Evolutionary conservation across 2,113 vertebrate species (phyloP), one percentile per base, ranked within the genome.

Genomic region (Mionectes macconnelli): DNA sequence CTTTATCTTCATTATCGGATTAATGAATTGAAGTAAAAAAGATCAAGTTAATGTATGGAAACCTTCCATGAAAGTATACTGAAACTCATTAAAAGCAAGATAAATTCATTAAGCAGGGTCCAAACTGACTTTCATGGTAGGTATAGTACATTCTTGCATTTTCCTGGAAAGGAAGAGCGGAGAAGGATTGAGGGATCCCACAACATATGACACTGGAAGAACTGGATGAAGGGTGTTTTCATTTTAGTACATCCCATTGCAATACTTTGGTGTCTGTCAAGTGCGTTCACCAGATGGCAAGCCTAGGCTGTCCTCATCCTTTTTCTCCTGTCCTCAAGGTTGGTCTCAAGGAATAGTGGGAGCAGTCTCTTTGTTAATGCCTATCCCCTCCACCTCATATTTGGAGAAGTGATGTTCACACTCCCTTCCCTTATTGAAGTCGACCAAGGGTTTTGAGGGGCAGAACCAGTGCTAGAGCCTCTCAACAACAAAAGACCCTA

Each of bases 1-100:
- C 37, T 91, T 91, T 77, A 69, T 95, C 69, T 93, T 87, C 76
- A 63, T 95, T 93, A 88, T 44, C 0, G 0, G 35, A 68, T 90
- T 94, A 94, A 80, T 55, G 72, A 89, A 55, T 52, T 55, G 52
- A 68, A 75, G 12, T 6, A 75, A 78, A 69, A 53, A 82, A 33
- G n/a, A 73, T 69, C 49, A 87, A 92, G 73, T 1, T 79, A 55
- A 66, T 1, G 4, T 40, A 25, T 23, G 44, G 16, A 91, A 93
- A 78, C 21, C n/a, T 78, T 66, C 45, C 4, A 3, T n/a, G 50
- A 50, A 76, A 39, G 69, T n/a, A 17, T 25, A 40, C 35, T 66
- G 53, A 80, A 85, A 72, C 23, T 82, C 87, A 47, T 83, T 85
- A n/a, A 50, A 75, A 45, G 28, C 49, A 25, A 84, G 49, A 21